phyloP scores from a whole-genome alignment of 2,888 invertebrate species.

The Abrostola triplasia region DNA sequence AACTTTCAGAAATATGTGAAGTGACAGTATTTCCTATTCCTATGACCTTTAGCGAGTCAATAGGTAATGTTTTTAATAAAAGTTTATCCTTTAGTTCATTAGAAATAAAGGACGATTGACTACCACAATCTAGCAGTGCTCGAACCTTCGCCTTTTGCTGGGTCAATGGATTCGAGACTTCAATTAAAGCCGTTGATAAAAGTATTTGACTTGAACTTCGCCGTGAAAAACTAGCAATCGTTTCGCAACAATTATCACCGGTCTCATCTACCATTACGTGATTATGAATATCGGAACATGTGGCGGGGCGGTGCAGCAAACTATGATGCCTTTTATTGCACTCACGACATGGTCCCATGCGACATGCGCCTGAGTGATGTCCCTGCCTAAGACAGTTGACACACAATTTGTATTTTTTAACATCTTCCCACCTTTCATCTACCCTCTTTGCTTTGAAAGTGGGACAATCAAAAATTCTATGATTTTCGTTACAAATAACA shows the following conservation, averaged over 20 bases:
- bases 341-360: conserved; percentile 48
- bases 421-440: conserved; percentile 23
- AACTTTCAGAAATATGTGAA: conserved; percentile 19
- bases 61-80: conserved; percentile 4
- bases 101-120: conserved; percentile 11
- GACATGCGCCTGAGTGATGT: conserved; percentile 41
- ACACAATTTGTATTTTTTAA: conserved; percentile 42
- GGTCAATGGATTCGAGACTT: conserved; percentile 9
- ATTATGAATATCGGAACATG: not conserved
- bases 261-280: not conserved
- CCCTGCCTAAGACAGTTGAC: conserved; percentile 47
- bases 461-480: conserved; percentile 52
- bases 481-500: conserved; percentile 41
- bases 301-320: conserved; percentile 35
- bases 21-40: conserved; percentile 31
- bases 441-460: conserved; percentile 40
- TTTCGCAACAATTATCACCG: not conserved
- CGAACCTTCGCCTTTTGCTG: conserved; percentile 5
- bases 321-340: conserved; percentile 49
- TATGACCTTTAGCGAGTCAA: conserved; percentile 28
- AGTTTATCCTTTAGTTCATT: conserved; percentile 1
- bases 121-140: conserved; percentile 3
- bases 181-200: conserved; percentile 9
- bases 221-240: conserved; percentile 6
- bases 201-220: conserved; percentile 7